phyloP scores from a whole-genome alignment of 1,140 invertebrate species.

The Probaryconus sp. region DNA sequence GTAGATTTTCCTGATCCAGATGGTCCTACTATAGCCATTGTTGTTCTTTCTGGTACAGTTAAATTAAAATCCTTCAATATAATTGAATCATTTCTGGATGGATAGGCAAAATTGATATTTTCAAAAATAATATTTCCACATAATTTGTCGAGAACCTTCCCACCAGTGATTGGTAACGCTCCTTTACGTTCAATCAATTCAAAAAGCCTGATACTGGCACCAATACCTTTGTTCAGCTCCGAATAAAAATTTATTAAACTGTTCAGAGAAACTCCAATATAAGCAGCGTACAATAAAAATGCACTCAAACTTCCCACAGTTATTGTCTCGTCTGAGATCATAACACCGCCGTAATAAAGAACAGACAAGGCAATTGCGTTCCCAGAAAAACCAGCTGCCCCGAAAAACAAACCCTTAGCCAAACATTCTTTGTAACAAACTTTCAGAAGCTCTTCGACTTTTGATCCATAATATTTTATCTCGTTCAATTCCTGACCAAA shows the following conservation, averaged over 20 bases:
- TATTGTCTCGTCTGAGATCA: slow-evolving; percentile 83
- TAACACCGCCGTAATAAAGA: slow-evolving; percentile 79
- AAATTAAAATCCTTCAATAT: slow-evolving; percentile 85
- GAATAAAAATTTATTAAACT: slow-evolving; percentile 93
- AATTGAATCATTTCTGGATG: slow-evolving; percentile 81
- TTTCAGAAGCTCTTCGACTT: slow-evolving; percentile 86
- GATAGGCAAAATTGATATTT: slow-evolving; percentile 87
- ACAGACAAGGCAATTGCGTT: slow-evolving; percentile 95
- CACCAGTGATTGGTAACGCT: slow-evolving; percentile 83
- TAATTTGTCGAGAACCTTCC: slow-evolving; percentile 69
- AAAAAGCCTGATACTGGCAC: slow-evolving; percentile 92
- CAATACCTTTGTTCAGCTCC: slow-evolving; percentile 95
- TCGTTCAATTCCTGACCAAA: slow-evolving; percentile 93
- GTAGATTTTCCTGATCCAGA: slow-evolving; percentile 94
- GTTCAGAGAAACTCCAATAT: slow-evolving; percentile 92
- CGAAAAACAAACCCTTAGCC: slow-evolving; percentile 94
- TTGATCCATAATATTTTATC: slow-evolving; percentile 83
- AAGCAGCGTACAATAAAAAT: slow-evolving; percentile 95
- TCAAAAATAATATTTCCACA: slow-evolving; percentile 84
- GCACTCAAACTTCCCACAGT: slow-evolving; percentile 94
- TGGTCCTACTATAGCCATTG: slow-evolving; percentile 90
- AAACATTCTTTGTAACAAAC: slow-evolving; percentile 93
- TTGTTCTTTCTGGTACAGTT: slow-evolving; percentile 83
- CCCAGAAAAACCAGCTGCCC: slow-evolving; percentile 94
- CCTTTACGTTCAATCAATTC: slow-evolving; percentile 91